Evolutionary conservation across 2,113 vertebrate species (phyloP).

Genomic region (Prionailurus bengalensis): DNA sequence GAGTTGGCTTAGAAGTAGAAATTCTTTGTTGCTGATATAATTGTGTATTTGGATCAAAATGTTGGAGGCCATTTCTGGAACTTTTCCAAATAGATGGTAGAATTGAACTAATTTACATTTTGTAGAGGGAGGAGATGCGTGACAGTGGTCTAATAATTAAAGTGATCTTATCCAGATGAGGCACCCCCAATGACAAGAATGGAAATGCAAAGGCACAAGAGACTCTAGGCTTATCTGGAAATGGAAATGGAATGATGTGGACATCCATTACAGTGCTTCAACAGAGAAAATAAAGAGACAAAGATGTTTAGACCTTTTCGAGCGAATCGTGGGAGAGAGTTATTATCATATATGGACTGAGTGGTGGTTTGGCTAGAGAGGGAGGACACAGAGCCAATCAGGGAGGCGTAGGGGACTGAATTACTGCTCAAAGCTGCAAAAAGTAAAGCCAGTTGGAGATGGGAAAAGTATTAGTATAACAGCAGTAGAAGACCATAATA

Average conservation of each 20-base stretch:
- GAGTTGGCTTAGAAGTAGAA: constrained; percentile 58
- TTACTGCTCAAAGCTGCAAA: constrained; percentile 93
- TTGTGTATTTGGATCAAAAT: constrained; percentile 12
- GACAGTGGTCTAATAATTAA: constrained; percentile 74
- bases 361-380: constrained; percentile 94
- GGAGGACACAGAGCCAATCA: constrained; percentile 93
- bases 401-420: constrained; percentile 92
- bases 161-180: constrained; percentile 88
- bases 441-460: constrained; percentile 92
- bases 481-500: constrained; percentile 86
- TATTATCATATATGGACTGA: constrained; percentile 93
- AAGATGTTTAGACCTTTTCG: constrained; percentile 94
- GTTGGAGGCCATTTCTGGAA: constrained; percentile 63
- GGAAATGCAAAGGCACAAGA: constrained; percentile 84
- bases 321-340: constrained; percentile 92
- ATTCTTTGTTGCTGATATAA: constrained; percentile 56
- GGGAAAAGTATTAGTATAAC: constrained; percentile 92
- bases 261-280: constrained; percentile 90
- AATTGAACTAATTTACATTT: constrained; percentile 63
- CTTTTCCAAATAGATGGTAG: constrained; percentile 64
- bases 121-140: constrained; percentile 59
- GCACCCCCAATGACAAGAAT: constrained; percentile 86
- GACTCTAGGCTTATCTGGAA: constrained; percentile 83
- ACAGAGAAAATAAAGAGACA: constrained; percentile 91
- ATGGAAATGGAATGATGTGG: constrained; percentile 89